Base-by-base conservation (phyloP, 1,140 invertebrate genomes). In the Grapholita molesta region DNA sequence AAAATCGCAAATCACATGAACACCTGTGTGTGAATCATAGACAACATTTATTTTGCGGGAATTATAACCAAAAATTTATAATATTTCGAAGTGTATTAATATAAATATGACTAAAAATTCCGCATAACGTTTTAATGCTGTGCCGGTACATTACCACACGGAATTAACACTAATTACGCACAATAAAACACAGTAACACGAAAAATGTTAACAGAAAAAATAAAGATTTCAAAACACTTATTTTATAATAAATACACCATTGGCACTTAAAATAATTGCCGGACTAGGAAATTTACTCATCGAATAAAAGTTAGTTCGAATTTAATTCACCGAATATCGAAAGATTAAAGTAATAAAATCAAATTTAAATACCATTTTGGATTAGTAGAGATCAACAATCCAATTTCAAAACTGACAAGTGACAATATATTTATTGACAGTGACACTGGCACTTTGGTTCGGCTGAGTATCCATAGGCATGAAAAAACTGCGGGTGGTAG, bases 301-400 rank as follows among this genome's bases (percentile, higher is more conserved):
- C 42, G 61, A n/a, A 30, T 57, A 25, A 15, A 66, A 48, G 61
- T 15, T n/a, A 52, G 24, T 9, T 18, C 24, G 32, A 18, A 57
- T 33, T 35, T 6, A 21, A 71, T 73, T 65, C 48, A 42, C 35
- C 9, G 33, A 53, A 23, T 81, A 82, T 82, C 78, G 66, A 11
- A 70, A 5, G 68, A 70, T 70, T 70, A 33, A 2, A 5, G 71
- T 23, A 30, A 18, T 79, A 83, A 79, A 72, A 72, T 70, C 3
- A 69, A 84, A 86, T 86, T 87, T 48, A 87, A 66, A 88, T 89
- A 89, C 87, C 86, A 89, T 89, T 79, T 86, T 89, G 78, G 76
- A 77, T 70, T 72, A 74, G 70, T 77, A 35, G 24, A 67, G 74
- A 57, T 68, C 70, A 71, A 80, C 74, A 76, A 77, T 76, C 64